Evolutionary conservation across 2,113 vertebrate species (phyloP).

Genomic region (Ancistrus triradiatus): DNA sequence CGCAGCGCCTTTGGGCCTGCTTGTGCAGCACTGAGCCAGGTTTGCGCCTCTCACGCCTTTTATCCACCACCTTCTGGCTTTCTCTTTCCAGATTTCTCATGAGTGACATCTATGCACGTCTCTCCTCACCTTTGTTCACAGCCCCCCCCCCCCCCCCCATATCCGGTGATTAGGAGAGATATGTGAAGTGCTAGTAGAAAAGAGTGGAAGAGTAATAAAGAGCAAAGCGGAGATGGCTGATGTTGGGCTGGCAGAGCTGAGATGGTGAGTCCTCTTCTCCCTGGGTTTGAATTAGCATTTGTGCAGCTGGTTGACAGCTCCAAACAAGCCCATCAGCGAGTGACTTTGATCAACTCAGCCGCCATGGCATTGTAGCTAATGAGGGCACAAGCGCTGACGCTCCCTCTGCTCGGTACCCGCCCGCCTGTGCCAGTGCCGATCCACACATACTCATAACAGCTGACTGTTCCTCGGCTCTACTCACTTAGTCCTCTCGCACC

Average conservation of each 20-base stretch:
- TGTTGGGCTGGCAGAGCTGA: constrained; percentile 22
- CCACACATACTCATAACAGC: constrained; percentile 27
- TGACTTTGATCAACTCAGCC: constrained; percentile 44
- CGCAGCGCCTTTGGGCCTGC: constrained; percentile 31
- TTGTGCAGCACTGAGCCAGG: constrained; percentile 5
- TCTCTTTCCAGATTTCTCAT: constrained; percentile 6
- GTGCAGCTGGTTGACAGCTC: constrained; percentile 40
- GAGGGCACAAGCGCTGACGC: constrained; percentile 33
- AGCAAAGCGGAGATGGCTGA: constrained; percentile 27
- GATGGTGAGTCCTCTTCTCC: constrained; percentile 31
- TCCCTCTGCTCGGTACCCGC: constrained; percentile 23
- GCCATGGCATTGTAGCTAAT: constrained; percentile 42
- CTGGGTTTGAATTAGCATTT: constrained; percentile 41
- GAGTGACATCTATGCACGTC: constrained; percentile 19
- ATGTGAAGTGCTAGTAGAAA: neutral
- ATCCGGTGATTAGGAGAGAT: constrained; percentile 8
- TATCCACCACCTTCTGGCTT: constrained; percentile 30
- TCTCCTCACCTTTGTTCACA: neutral
- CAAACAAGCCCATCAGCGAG: constrained; percentile 44
- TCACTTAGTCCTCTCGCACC: constrained; percentile 2
- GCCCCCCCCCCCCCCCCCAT: constrained; percentile 17
- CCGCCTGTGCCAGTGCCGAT: constrained; percentile 40
- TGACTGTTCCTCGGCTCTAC: constrained; percentile 20
- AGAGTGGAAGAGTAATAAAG: constrained; percentile 10
- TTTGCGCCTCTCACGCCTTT: constrained; percentile 30